Base-by-base conservation (phyloP, 2,888 invertebrate genomes). In the Empis livida region DNA sequence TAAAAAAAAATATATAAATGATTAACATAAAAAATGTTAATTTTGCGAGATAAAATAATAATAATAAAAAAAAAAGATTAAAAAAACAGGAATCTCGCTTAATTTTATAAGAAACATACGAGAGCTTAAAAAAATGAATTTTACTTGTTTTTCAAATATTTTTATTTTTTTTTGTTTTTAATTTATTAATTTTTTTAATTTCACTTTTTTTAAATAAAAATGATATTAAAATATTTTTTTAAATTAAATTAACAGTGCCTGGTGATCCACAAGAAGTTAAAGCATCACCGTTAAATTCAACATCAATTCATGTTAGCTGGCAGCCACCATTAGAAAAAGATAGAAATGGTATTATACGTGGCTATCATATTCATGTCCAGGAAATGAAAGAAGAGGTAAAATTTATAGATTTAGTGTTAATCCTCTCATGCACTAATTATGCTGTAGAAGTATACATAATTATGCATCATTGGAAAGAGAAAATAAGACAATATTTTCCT, bases 321-420 rank as follows among this genome's bases (percentile, higher is more conserved):
- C 86, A 90, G 62, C 87, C 92, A 9, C 99, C 97, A 0, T 77
- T 79, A 50, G 84, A 86, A 57, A 88, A 89, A 61, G 93, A 95
- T 60, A 82, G 89, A 53, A 93, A 96, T 65, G 96, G 96, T 42
- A 85, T 95, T 55, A 94, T 99, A 56, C 79, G 94, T 51, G 96
- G 96, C 23, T 99, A 96, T 71, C 95, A 96, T 67, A 89, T 99
- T 48, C 91, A 94, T 65, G 86, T 92, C 2, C 92, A 93, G 68
- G 92, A 93, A 74, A 78, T 87, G 42, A 80, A 84, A 61, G 84
- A 87, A 64, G 86, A 88, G 78, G 90, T 88, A 66, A 16, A 16
- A 39, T n/a, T n/a, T n/a, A n/a, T n/a, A n/a, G n/a, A n/a, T n/a
- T n/a, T n/a, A n/a, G n/a, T n/a, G n/a, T n/a, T n/a, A n/a, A n/a